Conservation (phyloP, 2,797 vertebrate species). For the Enteromius paludinosus region DNA sequence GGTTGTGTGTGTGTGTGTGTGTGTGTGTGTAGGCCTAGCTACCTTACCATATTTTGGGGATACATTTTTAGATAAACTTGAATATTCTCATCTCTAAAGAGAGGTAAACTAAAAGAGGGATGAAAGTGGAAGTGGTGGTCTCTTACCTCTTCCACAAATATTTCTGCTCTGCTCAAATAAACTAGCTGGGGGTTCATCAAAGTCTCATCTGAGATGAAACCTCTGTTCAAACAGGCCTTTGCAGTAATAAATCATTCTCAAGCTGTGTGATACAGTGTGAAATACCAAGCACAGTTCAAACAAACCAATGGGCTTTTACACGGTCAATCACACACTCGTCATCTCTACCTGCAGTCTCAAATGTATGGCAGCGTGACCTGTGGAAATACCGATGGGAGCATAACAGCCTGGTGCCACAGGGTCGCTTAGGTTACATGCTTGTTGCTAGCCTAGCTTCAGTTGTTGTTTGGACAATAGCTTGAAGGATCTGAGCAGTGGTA, state of each 20-base stretch:
- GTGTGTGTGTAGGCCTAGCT: not conserved
- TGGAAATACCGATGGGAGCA: conserved; percentile 21
- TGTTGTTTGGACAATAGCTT: not conserved
- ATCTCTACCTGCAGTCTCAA: conserved; percentile 20
- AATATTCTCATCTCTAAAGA: conserved; percentile 1
- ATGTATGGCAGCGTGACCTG: conserved; percentile 6
- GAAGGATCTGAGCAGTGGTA: conserved; percentile 25
- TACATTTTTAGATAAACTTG: not conserved
- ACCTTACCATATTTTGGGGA: not conserved
- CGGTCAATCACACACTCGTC: conserved; percentile 41
- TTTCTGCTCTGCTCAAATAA: conserved; percentile 37
- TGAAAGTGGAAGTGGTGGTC: conserved; percentile 7
- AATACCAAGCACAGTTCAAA: conserved; percentile 32
- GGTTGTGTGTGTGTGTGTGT: not conserved
- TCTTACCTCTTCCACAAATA: conserved; percentile 41
- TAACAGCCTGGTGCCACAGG: not conserved
- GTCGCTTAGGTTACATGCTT: conserved; percentile 6
- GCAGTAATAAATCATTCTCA: conserved; percentile 43
- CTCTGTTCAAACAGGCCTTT: conserved; percentile 34
- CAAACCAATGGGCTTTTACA: conserved; percentile 41
- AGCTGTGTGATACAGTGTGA: conserved; percentile 31
- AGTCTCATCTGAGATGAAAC: conserved; percentile 39
- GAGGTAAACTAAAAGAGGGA: conserved; percentile 17
- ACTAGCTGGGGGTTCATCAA: conserved; percentile 45
- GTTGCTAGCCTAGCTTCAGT: not conserved